A percentile compares a stretch with the other conserved stretches of the same genome.
phyloP scores from a whole-genome alignment of 2,888 invertebrate genomes.

The Nymphalis polychloros region DNA sequence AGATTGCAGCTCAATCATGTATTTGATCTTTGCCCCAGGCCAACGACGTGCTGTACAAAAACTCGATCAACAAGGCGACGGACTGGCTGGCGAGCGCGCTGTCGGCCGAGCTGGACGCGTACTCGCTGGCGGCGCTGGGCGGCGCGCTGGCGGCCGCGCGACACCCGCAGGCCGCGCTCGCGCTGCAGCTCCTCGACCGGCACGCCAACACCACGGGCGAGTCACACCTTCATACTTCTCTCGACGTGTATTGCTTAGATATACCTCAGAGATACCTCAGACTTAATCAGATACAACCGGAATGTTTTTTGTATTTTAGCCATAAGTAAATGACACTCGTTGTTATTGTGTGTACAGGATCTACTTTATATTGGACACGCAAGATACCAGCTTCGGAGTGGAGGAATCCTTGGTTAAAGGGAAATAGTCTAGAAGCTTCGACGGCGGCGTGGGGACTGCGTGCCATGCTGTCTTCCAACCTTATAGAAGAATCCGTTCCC shows the following conservation, averaged over 20 bases:
- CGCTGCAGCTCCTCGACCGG: conserved; percentile 75
- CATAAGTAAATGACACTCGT: too few relatives aligned
- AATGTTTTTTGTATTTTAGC: too few relatives aligned
- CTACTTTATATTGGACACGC: conserved; percentile 70
- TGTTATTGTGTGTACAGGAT: conserved; percentile 47
- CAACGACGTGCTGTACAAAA: conserved; percentile 78
- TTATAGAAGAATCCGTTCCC: conserved; percentile 62
- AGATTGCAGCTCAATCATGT: too few relatives aligned
- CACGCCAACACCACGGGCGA: conserved; percentile 75
- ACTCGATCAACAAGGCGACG: conserved; percentile 87
- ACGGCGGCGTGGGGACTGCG: conserved; percentile 94
- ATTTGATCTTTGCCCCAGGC: conserved; percentile 47
- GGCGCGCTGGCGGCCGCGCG: conserved; percentile 89
- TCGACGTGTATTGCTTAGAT: too few relatives aligned
- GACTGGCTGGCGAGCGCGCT: conserved; percentile 87
- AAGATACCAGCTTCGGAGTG: conserved; percentile 60
- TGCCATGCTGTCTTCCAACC: conserved; percentile 79
- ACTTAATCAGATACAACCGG: too few relatives aligned
- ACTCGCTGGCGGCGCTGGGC: conserved; percentile 88
- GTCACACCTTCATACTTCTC: too few relatives aligned
- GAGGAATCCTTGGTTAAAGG: conserved; percentile 72
- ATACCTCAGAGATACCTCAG: too few relatives aligned
- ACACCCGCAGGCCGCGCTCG: conserved; percentile 85
- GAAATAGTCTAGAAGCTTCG: conserved; percentile 83
- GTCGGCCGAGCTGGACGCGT: conserved; percentile 84